A percentile compares a stretch with the other conserved stretches of the same genome.
These are phyloP conservation scores for Xiphophorus maculatus DNA, from an alignment of 2,113 vertebrate genomes.

Conservation along the genomic window DNA sequence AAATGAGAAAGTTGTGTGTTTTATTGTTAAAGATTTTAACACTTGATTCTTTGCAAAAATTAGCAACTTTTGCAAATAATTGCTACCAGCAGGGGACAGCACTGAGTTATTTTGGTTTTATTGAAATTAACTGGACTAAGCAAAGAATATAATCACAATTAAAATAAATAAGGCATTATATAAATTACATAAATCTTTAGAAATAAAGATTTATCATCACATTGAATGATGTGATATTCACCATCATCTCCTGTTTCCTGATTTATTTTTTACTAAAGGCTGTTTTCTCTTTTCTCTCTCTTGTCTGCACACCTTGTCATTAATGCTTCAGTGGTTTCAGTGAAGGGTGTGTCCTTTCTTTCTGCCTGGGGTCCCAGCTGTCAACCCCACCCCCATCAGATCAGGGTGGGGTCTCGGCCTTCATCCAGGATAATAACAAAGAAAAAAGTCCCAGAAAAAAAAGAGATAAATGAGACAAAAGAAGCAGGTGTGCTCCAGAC, in stretches of 20 bases:
- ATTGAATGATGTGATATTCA: not conserved
- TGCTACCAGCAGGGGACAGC: too few relatives aligned
- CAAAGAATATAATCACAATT: not conserved
- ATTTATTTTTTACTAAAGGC: not conserved
- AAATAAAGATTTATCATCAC: not conserved
- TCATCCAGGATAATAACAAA: not conserved
- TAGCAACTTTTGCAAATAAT: too few relatives aligned
- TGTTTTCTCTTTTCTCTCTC: too few relatives aligned
- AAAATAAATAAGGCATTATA: not conserved
- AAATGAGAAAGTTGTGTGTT: not conserved
- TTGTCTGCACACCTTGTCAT: conserved; percentile 3
- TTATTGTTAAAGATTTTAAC: not conserved
- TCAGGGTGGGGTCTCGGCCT: conserved; percentile 4
- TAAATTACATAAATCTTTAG: not conserved
- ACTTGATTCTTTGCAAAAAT: too few relatives aligned
- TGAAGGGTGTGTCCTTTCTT: conserved; percentile 6
- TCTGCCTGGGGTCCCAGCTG: conserved; percentile 46
- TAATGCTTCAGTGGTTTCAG: conserved; percentile 9
- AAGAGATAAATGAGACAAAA: not conserved
- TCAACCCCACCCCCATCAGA: not conserved
- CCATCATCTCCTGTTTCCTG: too few relatives aligned
- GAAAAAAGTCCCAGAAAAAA: conserved; percentile 1
- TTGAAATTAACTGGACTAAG: not conserved
- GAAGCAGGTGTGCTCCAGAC: not conserved
- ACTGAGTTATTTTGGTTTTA: not conserved